phyloP scores from a whole-genome alignment of 2,113 vertebrate genomes.

The Perognathus longimembris region DNA sequence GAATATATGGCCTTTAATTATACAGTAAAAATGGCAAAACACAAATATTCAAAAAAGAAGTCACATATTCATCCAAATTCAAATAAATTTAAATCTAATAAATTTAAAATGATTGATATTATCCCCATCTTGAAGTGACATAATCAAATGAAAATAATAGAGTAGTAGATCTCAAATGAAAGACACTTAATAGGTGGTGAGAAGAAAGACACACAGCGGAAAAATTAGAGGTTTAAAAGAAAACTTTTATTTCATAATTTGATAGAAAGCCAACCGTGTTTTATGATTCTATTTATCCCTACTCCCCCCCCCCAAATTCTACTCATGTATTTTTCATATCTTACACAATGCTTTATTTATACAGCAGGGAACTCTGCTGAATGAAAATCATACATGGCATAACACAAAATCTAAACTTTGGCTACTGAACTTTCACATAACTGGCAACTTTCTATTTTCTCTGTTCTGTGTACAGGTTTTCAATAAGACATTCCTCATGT shows the following conservation, averaged over 20 bases:
- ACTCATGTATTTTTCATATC: conserved; percentile 29
- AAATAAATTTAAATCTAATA: conserved; percentile 74
- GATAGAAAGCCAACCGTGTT: conserved; percentile 60
- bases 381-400: neutral
- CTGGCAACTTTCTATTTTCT: neutral
- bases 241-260: conserved; percentile 61
- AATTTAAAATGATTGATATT: conserved; percentile 74
- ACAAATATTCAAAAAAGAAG: conserved; percentile 71
- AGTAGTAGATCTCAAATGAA: conserved; percentile 53
- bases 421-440: neutral
- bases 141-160: conserved; percentile 70
- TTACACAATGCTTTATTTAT: neutral
- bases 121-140: conserved; percentile 66
- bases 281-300: neutral
- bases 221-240: conserved; percentile 60
- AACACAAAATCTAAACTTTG: neutral
- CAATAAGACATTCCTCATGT: neutral
- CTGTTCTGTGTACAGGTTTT: neutral
- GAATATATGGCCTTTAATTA: conserved; percentile 57
- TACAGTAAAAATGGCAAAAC: conserved; percentile 72
- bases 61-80: conserved; percentile 67
- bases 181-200: conserved; percentile 40
- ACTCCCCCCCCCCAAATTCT: neutral
- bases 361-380: neutral
- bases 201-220: conserved; percentile 41